Percentiles rank a stretch among this genome's conserved stretches.
Conservation (phyloP, 2,797 vertebrate genomes). For the Pagetopsis macropterus region DNA sequence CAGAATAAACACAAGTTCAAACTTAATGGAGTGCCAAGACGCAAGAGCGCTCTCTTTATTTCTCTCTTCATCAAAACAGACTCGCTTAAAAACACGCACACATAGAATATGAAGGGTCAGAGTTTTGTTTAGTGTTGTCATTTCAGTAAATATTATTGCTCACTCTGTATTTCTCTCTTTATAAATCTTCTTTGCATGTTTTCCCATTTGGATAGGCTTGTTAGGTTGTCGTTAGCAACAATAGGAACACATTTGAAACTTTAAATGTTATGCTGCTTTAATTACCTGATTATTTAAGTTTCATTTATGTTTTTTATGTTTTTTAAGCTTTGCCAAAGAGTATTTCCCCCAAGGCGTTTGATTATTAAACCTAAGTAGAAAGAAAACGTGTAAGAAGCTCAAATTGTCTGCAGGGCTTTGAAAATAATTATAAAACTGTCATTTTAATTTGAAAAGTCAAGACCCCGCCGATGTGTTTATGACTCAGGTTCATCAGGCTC, state of each 20-base stretch:
- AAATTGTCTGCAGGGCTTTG: constrained; percentile 8
- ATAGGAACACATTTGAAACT: neutral
- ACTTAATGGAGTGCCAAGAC: constrained; percentile 50
- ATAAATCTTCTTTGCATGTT: constrained; percentile 3
- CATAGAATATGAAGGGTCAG: neutral
- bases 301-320: constrained; percentile 12
- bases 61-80: constrained; percentile 6
- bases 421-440: neutral
- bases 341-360: constrained; percentile 5
- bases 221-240: constrained; percentile 14
- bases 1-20: constrained; percentile 60
- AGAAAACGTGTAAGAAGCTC: neutral
- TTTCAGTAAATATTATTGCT: neutral
- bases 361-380: constrained; percentile 3
- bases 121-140: constrained; percentile 11
- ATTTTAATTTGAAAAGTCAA: constrained; percentile 1
- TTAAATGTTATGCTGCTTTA: constrained; percentile 32
- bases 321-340: neutral
- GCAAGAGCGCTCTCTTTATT: constrained; percentile 5
- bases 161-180: neutral
- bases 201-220: constrained; percentile 1
- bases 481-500: no score
- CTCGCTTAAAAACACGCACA: constrained; percentile 2
- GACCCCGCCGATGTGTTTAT: neutral
- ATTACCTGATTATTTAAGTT: constrained; percentile 26